A percentile compares a stretch with the other conserved stretches of the same genome.
These are phyloP conservation scores for Pteromalus puparum DNA, from an alignment of 1,140 invertebrate species.

Conservation along the genomic window DNA sequence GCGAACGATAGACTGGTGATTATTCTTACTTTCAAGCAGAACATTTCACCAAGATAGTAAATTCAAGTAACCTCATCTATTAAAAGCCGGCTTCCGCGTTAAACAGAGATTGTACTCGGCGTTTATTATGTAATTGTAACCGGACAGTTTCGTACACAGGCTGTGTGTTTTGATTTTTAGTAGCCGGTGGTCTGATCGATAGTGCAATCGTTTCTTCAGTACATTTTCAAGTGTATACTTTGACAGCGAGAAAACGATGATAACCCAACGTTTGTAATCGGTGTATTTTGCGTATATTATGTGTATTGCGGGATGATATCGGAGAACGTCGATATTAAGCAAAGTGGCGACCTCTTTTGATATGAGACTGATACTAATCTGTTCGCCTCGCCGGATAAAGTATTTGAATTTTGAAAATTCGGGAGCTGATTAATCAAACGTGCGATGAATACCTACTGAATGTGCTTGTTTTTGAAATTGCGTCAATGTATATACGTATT, in stretches of 20 bases:
- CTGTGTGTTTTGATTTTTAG: neutral
- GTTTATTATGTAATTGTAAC: neutral
- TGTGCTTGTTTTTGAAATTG: too few species aligned
- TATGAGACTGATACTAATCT: too few species aligned
- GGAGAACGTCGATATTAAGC: too few species aligned
- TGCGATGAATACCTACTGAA: too few species aligned
- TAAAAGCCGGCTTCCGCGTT: conserved; percentile 9
- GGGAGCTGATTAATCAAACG: too few species aligned
- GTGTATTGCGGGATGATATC: too few species aligned
- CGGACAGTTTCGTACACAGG: neutral
- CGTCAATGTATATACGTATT: too few species aligned
- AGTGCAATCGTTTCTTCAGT: neutral
- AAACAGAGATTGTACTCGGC: neutral
- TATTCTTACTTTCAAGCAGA: conserved; percentile 39
- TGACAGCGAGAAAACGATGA: neutral
- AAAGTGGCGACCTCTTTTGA: too few species aligned
- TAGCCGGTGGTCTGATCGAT: neutral
- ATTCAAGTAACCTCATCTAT: conserved; percentile 30
- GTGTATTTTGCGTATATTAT: too few species aligned
- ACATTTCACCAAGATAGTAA: conserved; percentile 7
- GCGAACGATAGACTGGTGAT: neutral
- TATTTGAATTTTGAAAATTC: too few species aligned
- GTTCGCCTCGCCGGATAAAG: neutral
- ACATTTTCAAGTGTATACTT: neutral
- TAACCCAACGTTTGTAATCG: too few species aligned